Conservation (phyloP, 2,888 invertebrate genomes). For the Idaea aversata region DNA sequence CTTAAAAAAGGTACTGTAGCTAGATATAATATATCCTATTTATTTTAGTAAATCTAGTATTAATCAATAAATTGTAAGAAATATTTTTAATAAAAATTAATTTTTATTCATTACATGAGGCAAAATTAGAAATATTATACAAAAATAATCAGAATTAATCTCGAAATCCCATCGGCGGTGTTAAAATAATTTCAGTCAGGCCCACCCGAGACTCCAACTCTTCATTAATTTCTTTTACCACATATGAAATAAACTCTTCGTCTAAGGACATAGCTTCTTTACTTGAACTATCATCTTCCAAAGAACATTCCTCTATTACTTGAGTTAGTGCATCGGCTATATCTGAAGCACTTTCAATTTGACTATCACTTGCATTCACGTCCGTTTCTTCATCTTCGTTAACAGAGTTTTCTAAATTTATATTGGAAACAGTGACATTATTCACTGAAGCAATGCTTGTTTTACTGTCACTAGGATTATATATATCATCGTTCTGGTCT, state of each 20-base stretch:
- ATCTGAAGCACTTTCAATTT: conserved; percentile 32
- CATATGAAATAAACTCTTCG: conserved; percentile 54
- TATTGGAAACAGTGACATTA: conserved; percentile 15
- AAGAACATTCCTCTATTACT: conserved; percentile 52
- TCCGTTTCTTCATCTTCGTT: background rate
- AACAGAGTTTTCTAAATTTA: background rate
- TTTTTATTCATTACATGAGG: no score
- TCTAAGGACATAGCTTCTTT: conserved; percentile 45
- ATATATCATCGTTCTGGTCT: conserved; percentile 5
- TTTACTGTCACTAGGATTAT: conserved; percentile 11
- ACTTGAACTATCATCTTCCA: conserved; percentile 28
- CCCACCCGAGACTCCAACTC: conserved; percentile 35
- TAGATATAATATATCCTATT: no score
- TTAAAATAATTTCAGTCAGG: conserved; percentile 46
- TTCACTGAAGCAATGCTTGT: conserved; percentile 13
- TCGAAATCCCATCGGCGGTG: conserved; percentile 58
- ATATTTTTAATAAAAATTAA: no score
- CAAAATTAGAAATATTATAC: no score
- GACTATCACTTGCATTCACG: background rate
- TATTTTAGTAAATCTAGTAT: no score
- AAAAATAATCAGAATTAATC: conserved; percentile 28
- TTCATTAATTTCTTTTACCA: conserved; percentile 56
- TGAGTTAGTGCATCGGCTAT: conserved; percentile 64
- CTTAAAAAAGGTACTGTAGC: no score
- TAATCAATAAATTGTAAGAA: no score